phyloP scores from a whole-genome alignment of 2,888 invertebrate genomes.

The Hymenopus coronatus region DNA sequence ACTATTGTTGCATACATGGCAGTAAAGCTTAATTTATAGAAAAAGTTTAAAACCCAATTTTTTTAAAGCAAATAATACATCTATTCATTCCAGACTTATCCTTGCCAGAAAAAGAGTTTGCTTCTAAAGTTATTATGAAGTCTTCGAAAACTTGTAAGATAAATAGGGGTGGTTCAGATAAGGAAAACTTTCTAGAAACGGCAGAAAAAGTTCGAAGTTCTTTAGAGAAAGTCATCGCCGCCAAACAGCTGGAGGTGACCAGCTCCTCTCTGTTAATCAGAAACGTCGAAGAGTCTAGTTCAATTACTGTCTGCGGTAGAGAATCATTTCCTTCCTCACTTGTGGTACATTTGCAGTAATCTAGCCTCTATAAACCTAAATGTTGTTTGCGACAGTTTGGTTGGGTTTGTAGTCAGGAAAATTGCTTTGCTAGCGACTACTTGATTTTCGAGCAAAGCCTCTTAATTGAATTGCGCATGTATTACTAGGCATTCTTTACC shows the following conservation, averaged over 20 bases:
- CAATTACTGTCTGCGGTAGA: not conserved
- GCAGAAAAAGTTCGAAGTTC: not conserved
- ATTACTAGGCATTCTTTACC: too few species aligned
- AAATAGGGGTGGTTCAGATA: not conserved
- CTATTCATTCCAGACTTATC: not conserved
- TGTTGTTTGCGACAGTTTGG: too few species aligned
- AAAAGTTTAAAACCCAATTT: not conserved
- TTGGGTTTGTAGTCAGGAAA: too few species aligned
- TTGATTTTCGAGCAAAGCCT: too few species aligned
- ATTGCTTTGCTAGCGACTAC: too few species aligned
- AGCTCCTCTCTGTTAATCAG: not conserved
- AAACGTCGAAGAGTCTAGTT: not conserved
- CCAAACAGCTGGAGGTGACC: not conserved
- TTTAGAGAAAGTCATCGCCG: not conserved
- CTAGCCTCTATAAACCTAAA: not conserved
- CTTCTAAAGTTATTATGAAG: not conserved
- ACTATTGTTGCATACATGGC: too few species aligned
- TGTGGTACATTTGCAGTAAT: not conserved
- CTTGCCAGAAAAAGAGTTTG: not conserved
- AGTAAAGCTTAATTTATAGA: too few species aligned
- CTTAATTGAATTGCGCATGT: too few species aligned
- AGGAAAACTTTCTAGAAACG: not conserved
- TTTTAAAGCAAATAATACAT: not conserved
- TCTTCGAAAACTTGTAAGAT: not conserved
- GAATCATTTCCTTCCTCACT: not conserved